A percentile compares a stretch with the other conserved stretches of the same genome.
Conservation (phyloP, 1,140 invertebrate genomes). For the Euura saliciscinereae region DNA sequence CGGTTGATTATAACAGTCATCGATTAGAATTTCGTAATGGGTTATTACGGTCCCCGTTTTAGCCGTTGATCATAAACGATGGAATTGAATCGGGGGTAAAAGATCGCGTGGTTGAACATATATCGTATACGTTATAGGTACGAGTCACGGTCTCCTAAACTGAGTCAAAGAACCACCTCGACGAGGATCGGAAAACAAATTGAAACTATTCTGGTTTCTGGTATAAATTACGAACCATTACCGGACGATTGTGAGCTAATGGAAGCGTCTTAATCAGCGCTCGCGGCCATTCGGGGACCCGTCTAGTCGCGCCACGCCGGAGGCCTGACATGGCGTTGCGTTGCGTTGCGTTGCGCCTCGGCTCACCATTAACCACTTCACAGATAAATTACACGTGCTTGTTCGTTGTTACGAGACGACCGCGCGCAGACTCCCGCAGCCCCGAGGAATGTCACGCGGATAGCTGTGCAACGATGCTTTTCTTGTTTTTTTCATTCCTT, state of each 20-base stretch:
- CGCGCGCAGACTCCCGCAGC: not conserved
- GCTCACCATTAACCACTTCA: constrained; percentile 5
- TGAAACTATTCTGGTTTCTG: not conserved
- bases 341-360: not conserved
- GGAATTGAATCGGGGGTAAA: not conserved
- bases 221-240: constrained; percentile 14
- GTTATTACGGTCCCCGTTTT: not conserved
- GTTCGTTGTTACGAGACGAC: not conserved
- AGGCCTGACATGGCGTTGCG: too few relatives aligned
- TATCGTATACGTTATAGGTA: not conserved
- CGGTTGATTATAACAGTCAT: not conserved
- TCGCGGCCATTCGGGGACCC: not conserved
- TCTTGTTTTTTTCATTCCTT: not conserved
- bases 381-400: constrained; percentile 5
- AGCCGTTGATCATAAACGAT: constrained; percentile 4
- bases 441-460: too few relatives aligned
- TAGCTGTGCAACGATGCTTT: too few relatives aligned
- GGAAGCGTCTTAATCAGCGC: constrained; percentile 9
- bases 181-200: not conserved
- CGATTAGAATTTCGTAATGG: constrained; percentile 4
- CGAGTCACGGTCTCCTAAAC: not conserved
- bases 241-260: constrained; percentile 10
- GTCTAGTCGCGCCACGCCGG: not conserved
- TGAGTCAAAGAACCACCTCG: not conserved
- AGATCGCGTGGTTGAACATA: not conserved